A percentile compares a stretch with the other conserved stretches of the same genome.
Conservation (phyloP, 2,797 vertebrate species). For the Lacerta bilineata region DNA sequence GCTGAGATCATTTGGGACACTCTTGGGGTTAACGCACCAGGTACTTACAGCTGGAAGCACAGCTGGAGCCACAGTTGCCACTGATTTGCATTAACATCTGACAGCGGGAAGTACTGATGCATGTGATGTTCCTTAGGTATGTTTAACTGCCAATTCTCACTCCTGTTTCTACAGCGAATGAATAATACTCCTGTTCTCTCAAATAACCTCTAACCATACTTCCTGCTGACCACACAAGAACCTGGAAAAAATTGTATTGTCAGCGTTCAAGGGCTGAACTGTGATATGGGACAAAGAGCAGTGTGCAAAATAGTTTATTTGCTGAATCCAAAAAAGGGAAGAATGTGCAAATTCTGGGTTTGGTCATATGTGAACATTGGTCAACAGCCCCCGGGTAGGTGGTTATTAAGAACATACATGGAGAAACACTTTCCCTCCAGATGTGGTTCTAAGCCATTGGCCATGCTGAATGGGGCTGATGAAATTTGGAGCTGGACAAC, state of each 20-base stretch:
- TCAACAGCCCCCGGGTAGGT: background rate
- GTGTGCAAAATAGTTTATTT: too few relatives aligned
- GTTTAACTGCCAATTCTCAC: background rate
- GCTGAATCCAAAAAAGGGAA: background rate
- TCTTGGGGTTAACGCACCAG: slow-evolving; percentile 43
- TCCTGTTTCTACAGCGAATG: slow-evolving; percentile 14
- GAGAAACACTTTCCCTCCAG: background rate
- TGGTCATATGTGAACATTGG: slow-evolving; percentile 5
- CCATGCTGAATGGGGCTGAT: too few relatives aligned
- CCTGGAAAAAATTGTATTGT: background rate
- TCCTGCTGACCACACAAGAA: background rate
- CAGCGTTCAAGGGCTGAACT: background rate
- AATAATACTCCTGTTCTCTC: background rate
- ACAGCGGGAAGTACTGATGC: background rate
- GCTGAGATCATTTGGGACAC: slow-evolving; percentile 11
- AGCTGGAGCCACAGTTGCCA: slow-evolving; percentile 27
- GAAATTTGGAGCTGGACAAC: too few relatives aligned
- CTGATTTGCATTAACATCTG: slow-evolving; percentile 30
- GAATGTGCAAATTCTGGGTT: background rate
- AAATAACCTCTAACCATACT: slow-evolving; percentile 4
- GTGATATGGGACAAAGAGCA: background rate
- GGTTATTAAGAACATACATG: background rate
- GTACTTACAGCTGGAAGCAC: slow-evolving; percentile 39
- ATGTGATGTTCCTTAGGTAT: background rate
- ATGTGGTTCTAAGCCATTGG: too few relatives aligned